Base-by-base conservation (phyloP, 2,797 vertebrate species). In the Leptodactylus fallax region DNA sequence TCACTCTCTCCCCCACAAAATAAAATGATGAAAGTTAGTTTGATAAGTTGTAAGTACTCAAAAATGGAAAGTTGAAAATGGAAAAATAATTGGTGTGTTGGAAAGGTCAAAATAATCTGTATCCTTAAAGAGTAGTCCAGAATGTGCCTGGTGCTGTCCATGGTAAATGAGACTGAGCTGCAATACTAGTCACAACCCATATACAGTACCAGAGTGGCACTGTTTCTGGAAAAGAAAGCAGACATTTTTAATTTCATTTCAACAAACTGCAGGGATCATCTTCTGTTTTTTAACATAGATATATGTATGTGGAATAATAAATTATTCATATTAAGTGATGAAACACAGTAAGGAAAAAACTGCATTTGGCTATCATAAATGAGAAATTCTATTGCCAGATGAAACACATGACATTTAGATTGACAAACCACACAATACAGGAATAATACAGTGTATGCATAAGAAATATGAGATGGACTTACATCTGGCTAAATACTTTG, bases 401-500 rank as follows among this genome's bases (percentile, higher is more conserved):
- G 7, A 45, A 61, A 61, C 27, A 45, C 11, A 80, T 80, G 78
- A 45, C 1, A 76, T 76, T 83, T 56, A 72, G 11, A 58, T 83
- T 11, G 47, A 25, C 65, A n/a, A 83, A 55, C 27, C 71, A 47
- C 7, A 47, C 11, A 19, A 51, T 49, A 6, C 5, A 51, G 8
- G 6, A 14, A 53, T 6, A 8, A 55, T 72, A 72, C 49, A 56
- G 49, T 83, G 16, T 19, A 17, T 58, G 19, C 21, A 45, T 56
- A 71, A 72, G n/a, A 74, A 72, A 23, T 19, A 69, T 12, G 12
- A 78, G 60, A 63, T 21, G 36, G 2, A 25, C 36, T 63, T 3
- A 78, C 83, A 85, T 85, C 72, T 78, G 83, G 72, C 6, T 49
- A 49, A 58, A 9, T 76, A 25, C 45, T 76, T 49, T 47, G 36